Percentiles rank a stretch among this genome's conserved stretches.
Conservation (phyloP, 1,140 invertebrate species). For the Orussus abietinus region DNA sequence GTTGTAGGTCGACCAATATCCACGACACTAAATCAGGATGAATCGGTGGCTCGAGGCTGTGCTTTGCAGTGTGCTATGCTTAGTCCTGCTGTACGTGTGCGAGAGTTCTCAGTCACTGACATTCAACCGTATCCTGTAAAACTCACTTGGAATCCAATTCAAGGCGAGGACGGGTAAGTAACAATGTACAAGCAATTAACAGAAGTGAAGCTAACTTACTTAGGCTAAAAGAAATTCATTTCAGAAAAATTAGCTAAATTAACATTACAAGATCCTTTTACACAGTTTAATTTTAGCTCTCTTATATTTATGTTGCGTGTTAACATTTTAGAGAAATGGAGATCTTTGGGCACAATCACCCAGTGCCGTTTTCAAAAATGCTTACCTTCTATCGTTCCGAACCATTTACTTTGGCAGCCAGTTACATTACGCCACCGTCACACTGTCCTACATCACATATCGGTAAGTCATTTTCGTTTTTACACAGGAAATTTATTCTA, state of each 20-base stretch:
- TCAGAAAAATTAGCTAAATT: background rate
- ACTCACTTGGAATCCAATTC: constrained; percentile 76
- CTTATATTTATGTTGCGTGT: constrained; percentile 11
- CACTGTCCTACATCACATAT: constrained; percentile 73
- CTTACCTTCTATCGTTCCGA: constrained; percentile 88
- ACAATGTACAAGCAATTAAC: no score
- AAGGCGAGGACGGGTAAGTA: constrained; percentile 63
- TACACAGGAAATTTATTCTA: no score
- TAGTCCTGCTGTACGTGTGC: constrained; percentile 91
- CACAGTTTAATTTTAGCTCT: background rate
- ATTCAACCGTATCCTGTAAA: constrained; percentile 89
- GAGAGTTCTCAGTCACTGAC: constrained; percentile 91
- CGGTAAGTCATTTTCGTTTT: constrained; percentile 58
- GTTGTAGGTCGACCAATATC: constrained; percentile 83
- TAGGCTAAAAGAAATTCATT: no score
- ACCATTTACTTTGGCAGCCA: constrained; percentile 81
- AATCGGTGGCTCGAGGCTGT: constrained; percentile 93
- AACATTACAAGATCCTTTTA: constrained; percentile 3
- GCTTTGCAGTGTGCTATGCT: constrained; percentile 96
- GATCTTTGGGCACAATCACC: constrained; percentile 85
- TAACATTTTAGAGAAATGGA: constrained; percentile 60
- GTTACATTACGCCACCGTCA: constrained; percentile 70
- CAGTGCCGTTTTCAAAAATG: constrained; percentile 89
- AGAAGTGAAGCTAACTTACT: no score
- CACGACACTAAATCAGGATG: constrained; percentile 97